Evolutionary conservation across 2,888 invertebrate species (phyloP).

Genomic region (Epistrophe grossulariae): DNA sequence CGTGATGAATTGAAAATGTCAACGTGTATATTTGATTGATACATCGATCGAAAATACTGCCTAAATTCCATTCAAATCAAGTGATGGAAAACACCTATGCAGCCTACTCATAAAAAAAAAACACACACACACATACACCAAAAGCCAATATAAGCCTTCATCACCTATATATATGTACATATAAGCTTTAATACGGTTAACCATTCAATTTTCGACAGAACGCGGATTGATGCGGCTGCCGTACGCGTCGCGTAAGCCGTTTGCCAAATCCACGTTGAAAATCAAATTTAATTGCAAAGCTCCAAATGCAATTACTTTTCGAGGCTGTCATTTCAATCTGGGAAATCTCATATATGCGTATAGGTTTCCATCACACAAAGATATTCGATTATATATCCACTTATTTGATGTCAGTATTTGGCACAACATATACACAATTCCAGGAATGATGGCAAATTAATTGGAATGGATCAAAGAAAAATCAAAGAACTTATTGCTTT

Average conservation of each 20-base stretch:
- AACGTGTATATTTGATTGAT: constrained; percentile 5
- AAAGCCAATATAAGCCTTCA: not conserved
- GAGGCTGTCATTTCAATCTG: constrained; percentile 25
- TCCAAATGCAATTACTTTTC: constrained; percentile 36
- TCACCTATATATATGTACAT: not conserved
- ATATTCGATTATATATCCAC: constrained; percentile 10
- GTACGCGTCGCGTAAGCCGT: no score
- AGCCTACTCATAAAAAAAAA: no score
- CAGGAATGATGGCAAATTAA: constrained; percentile 17
- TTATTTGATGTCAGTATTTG: constrained; percentile 1
- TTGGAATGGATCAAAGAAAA: constrained; percentile 19
- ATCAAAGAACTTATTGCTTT: constrained; percentile 17
- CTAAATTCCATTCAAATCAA: not conserved
- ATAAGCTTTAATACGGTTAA: constrained; percentile 17
- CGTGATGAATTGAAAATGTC: constrained; percentile 1
- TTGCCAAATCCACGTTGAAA: constrained; percentile 10
- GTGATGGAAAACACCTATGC: not conserved
- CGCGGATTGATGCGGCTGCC: no score
- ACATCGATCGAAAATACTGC: not conserved
- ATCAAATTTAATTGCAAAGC: constrained; percentile 32
- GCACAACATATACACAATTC: not conserved
- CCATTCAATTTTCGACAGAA: constrained; percentile 17
- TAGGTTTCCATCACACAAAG: not conserved
- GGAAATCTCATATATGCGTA: not conserved
- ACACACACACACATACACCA: no score